Percentiles rank a stretch among this genome's conserved stretches.
phyloP scores from a whole-genome alignment of 2,888 invertebrate genomes.

The Cryptocephalus moraei region DNA sequence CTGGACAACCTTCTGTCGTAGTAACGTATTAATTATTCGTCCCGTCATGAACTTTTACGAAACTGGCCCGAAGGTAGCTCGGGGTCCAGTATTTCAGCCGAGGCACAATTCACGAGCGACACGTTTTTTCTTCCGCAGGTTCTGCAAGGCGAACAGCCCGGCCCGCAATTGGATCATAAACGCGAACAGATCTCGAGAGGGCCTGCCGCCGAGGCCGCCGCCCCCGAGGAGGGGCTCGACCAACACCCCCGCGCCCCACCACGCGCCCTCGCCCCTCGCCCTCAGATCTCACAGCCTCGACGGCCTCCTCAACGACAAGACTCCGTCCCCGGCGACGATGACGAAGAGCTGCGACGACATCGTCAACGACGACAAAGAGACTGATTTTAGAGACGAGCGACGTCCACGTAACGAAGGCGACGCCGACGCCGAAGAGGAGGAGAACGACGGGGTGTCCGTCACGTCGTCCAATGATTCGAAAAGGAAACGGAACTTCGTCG shows the following conservation, averaged over 20 bases:
- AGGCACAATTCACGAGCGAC: too few species aligned
- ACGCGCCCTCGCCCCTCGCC: slow-evolving; percentile 32
- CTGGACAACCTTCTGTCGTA: too few species aligned
- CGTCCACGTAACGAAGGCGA: slow-evolving; percentile 10
- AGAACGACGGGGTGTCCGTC: slow-evolving; percentile 42
- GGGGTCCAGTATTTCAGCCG: too few species aligned
- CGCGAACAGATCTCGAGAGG: slow-evolving; percentile 26
- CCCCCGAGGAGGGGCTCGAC: slow-evolving; percentile 31
- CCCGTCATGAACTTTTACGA: too few species aligned
- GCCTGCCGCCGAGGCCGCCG: slow-evolving; percentile 32
- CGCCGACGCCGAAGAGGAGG: too few species aligned
- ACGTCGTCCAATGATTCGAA: slow-evolving; percentile 44
- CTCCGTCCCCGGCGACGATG: slow-evolving; percentile 14
- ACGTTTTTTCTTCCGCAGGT: slow-evolving; percentile 41
- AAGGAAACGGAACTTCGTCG: slow-evolving; percentile 73
- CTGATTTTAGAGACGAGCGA: too few species aligned
- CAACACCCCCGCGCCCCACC: slow-evolving; percentile 31
- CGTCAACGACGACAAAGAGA: slow-evolving; percentile 16
- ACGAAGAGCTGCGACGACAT: slow-evolving; percentile 28
- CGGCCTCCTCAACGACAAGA: slow-evolving; percentile 44
- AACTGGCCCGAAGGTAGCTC: too few species aligned
- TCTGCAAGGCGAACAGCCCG: slow-evolving; percentile 57
- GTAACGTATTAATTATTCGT: too few species aligned
- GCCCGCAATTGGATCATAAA: slow-evolving; percentile 49
- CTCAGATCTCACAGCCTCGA: slow-evolving; percentile 46